Percentiles rank a stretch among this genome's conserved stretches.
phyloP scores from a whole-genome alignment of 2,888 invertebrate species.

The Elmis aenea region DNA sequence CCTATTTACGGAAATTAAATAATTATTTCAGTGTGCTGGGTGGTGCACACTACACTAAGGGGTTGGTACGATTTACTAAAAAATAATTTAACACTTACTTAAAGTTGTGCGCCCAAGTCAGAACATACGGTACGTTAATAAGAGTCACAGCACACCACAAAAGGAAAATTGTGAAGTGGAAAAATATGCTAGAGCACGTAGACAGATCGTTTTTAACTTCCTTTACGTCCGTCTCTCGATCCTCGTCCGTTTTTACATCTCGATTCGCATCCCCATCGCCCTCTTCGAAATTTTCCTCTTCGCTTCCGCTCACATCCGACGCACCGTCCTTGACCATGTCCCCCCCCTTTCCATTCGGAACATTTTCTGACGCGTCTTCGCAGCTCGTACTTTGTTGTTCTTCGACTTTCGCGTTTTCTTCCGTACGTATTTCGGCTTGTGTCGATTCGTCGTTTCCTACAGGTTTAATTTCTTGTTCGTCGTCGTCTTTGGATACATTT shows the following conservation, averaged over 20 bases:
- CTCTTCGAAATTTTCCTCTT: background rate
- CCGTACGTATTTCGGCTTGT: conserved; percentile 8
- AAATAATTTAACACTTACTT: conserved; percentile 52
- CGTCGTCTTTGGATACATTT: conserved; percentile 1
- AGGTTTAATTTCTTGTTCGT: background rate
- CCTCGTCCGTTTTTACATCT: background rate
- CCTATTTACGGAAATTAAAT: too few relatives aligned
- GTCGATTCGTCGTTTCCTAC: conserved; percentile 5
- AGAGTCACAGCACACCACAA: conserved; percentile 61
- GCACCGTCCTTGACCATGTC: background rate
- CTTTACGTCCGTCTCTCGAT: background rate
- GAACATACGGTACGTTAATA: conserved; percentile 65
- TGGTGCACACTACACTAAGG: too few relatives aligned
- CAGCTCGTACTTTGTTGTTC: too few relatives aligned
- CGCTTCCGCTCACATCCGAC: background rate
- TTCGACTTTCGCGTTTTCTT: conserved; percentile 9
- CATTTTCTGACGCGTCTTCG: too few relatives aligned
- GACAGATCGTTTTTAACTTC: too few relatives aligned
- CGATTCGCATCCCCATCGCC: background rate
- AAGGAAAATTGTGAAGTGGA: conserved; percentile 68
- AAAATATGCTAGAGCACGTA: conserved; percentile 63
- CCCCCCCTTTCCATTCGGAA: background rate
- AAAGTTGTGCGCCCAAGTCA: conserved; percentile 78
- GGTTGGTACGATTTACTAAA: background rate
- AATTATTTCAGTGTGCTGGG: too few relatives aligned